These are phyloP conservation scores for Cnemophilus loriae DNA, from an alignment of 2,113 vertebrate genomes.

Conservation along the genomic window DNA sequence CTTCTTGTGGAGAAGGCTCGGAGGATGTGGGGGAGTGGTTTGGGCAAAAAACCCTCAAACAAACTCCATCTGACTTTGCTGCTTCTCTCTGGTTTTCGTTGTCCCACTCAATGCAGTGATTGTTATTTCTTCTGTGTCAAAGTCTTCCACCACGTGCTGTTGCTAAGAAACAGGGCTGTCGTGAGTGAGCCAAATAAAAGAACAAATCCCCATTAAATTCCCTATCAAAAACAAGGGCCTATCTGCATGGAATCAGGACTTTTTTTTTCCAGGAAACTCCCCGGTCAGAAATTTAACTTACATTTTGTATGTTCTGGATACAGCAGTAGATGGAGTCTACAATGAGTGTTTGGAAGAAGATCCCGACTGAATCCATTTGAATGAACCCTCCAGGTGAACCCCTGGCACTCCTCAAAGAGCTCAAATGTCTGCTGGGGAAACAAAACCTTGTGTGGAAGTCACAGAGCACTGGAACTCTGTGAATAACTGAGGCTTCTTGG, in stretches of 20 bases:
- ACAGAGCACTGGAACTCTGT: background rate
- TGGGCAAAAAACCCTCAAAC: background rate
- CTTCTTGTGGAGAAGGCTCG: background rate
- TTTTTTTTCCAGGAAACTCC: background rate
- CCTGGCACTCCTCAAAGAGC: background rate
- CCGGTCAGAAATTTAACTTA: background rate
- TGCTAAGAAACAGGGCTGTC: constrained; percentile 44
- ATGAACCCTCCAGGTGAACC: background rate
- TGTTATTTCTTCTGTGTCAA: background rate
- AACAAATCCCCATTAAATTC: background rate
- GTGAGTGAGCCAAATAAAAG: background rate
- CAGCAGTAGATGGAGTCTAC: background rate
- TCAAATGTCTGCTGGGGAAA: background rate
- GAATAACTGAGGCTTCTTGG: background rate
- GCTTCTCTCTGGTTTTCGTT: background rate
- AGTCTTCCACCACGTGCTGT: background rate
- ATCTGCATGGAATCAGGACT: background rate
- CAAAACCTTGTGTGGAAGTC: background rate
- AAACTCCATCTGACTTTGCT: background rate
- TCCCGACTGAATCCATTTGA: background rate
- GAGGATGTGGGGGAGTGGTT: background rate
- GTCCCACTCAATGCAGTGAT: background rate
- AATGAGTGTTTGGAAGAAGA: background rate
- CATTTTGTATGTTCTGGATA: background rate
- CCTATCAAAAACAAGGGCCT: background rate